These are phyloP conservation scores for Candoia aspera DNA, from an alignment of 2,113 vertebrate genomes.

Conservation along the genomic window DNA sequence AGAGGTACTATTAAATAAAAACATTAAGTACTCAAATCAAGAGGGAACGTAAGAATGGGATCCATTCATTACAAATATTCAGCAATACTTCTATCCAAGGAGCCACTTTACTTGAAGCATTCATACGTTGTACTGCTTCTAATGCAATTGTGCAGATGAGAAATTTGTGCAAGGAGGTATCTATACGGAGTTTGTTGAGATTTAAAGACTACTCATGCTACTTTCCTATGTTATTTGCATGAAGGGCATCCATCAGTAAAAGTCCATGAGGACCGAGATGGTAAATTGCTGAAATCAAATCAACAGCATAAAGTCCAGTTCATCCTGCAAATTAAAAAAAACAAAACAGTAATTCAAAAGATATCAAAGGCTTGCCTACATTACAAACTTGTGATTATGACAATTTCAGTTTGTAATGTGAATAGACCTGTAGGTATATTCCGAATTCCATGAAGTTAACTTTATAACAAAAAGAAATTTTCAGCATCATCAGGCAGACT, in stretches of 20 bases:
- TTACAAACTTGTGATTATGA: neutral
- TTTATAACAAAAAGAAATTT: neutral
- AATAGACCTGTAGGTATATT: neutral
- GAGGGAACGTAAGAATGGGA: neutral
- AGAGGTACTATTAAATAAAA: neutral
- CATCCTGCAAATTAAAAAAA: neutral
- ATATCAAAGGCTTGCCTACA: neutral
- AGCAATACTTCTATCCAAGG: neutral
- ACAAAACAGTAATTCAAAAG: neutral
- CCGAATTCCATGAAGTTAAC: neutral
- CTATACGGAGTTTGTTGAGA: neutral
- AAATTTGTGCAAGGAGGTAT: neutral
- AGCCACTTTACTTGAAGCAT: neutral
- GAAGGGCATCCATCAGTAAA: neutral
- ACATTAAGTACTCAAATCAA: neutral
- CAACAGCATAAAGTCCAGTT: neutral
- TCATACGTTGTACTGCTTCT: neutral
- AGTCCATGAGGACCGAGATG: neutral
- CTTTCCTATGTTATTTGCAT: neutral
- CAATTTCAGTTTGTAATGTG: neutral
- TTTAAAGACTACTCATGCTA: neutral
- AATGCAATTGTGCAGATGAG: neutral
- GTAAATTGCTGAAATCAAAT: constrained; percentile 1
- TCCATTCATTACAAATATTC: neutral
- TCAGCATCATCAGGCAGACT: neutral